Evolutionary conservation across 2,888 invertebrate genomes (phyloP).

Genomic region (Tipula confusa): DNA sequence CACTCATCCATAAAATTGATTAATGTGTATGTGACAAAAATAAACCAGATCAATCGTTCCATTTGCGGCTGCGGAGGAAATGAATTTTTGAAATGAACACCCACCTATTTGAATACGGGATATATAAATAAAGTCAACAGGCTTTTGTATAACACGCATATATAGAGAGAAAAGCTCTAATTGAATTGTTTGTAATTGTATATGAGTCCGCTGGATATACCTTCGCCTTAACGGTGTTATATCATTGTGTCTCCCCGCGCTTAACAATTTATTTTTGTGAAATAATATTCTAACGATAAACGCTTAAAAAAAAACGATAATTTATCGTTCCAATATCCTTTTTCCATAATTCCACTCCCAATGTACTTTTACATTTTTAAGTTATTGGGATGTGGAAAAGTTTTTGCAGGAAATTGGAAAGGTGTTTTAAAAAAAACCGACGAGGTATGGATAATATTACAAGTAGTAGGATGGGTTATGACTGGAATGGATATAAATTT

Average conservation of each 20-base stretch:
- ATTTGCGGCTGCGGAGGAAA: neutral
- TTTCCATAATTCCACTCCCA: neutral
- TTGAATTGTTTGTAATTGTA: neutral
- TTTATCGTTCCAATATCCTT: slow-evolving; percentile 25
- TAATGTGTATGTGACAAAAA: slow-evolving; percentile 20
- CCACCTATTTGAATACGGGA: neutral
- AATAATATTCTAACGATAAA: slow-evolving; percentile 4
- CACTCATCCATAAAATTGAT: neutral
- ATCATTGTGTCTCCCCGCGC: neutral
- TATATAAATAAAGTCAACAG: neutral
- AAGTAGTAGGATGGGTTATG: neutral
- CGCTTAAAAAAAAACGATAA: neutral
- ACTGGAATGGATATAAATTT: neutral
- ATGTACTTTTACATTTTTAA: neutral
- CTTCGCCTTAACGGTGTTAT: neutral
- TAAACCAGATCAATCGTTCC: neutral
- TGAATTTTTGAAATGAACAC: neutral
- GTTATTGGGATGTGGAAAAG: neutral
- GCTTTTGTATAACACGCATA: neutral
- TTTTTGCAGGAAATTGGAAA: neutral
- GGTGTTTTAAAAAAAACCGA: neutral
- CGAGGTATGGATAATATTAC: neutral
- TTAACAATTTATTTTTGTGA: neutral
- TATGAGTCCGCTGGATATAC: neutral
- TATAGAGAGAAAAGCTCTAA: neutral